These are phyloP conservation scores for Dyspetes luteomarginatus DNA, from an alignment of 2,888 invertebrate genomes.

Conservation along the genomic window DNA sequence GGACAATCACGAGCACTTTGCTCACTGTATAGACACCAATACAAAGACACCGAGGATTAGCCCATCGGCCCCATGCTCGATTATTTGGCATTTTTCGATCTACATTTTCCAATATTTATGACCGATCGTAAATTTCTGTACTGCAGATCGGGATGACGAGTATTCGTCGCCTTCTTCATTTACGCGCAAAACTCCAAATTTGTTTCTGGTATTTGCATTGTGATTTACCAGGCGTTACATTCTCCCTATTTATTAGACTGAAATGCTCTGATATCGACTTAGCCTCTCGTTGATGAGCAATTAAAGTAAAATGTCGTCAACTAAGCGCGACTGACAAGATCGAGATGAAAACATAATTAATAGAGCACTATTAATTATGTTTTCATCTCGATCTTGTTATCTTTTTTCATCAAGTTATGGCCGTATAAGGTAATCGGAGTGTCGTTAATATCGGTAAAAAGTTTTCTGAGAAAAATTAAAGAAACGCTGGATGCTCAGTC, in stretches of 20 bases:
- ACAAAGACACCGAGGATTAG: not conserved
- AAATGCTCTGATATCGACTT: not conserved
- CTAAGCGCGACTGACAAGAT: not conserved
- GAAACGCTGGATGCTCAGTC: not conserved
- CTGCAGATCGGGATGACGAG: constrained; percentile 3
- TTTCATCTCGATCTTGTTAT: not conserved
- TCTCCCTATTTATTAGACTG: constrained; percentile 6
- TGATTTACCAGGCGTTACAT: not conserved
- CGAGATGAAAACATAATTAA: no score
- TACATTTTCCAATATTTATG: constrained; percentile 61
- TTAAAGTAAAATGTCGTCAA: constrained; percentile 25
- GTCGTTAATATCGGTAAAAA: not conserved
- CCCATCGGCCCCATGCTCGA: constrained; percentile 13
- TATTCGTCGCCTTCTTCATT: constrained; percentile 47
- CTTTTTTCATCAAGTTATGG: not conserved
- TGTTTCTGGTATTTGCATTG: constrained; percentile 38
- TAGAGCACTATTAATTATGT: constrained; percentile 16
- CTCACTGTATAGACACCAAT: not conserved
- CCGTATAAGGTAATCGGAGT: not conserved
- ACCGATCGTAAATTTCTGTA: constrained; percentile 59
- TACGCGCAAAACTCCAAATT: not conserved
- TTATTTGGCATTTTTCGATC: constrained; percentile 60
- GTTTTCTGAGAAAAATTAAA: not conserved
- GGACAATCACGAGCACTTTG: not conserved
- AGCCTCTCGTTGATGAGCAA: constrained; percentile 22